These are phyloP conservation scores for Phasianus colchicus DNA, from an alignment of 2,113 vertebrate genomes.

Conservation along the genomic window DNA sequence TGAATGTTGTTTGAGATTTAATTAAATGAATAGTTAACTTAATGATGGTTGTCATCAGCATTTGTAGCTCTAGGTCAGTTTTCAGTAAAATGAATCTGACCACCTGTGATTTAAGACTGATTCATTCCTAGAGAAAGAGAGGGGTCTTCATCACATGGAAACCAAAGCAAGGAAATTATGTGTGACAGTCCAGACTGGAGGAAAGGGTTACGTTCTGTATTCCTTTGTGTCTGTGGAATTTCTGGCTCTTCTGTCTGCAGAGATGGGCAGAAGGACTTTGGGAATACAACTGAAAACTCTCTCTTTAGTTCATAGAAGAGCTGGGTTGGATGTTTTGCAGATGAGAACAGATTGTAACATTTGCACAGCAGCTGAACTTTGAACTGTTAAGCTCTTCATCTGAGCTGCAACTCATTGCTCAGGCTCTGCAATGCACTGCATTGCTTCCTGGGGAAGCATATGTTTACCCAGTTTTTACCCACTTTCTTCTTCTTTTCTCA, in stretches of 20 bases:
- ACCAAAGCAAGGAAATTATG: not conserved
- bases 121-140: not conserved
- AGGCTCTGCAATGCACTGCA: not conserved
- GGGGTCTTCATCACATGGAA: not conserved
- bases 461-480: not conserved
- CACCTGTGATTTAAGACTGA: not conserved
- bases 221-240: not conserved
- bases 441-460: not conserved
- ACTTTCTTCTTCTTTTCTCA: not conserved
- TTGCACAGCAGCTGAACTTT: constrained; percentile 59
- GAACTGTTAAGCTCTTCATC: constrained; percentile 23
- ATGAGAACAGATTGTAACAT: not conserved
- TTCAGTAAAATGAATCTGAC: not conserved
- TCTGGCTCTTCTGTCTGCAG: not conserved
- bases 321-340: not conserved
- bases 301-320: not conserved
- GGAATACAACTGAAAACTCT: not conserved
- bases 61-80: not conserved
- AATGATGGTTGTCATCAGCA: not conserved
- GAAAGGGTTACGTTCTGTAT: not conserved
- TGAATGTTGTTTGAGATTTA: not conserved
- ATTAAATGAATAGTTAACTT: not conserved
- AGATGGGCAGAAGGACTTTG: not conserved
- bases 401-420: not conserved
- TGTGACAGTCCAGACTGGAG: not conserved